Percentiles rank a stretch among this genome's conserved stretches.
Conservation (phyloP, 2,888 invertebrate genomes). For the Dolichopus griseipennis region DNA sequence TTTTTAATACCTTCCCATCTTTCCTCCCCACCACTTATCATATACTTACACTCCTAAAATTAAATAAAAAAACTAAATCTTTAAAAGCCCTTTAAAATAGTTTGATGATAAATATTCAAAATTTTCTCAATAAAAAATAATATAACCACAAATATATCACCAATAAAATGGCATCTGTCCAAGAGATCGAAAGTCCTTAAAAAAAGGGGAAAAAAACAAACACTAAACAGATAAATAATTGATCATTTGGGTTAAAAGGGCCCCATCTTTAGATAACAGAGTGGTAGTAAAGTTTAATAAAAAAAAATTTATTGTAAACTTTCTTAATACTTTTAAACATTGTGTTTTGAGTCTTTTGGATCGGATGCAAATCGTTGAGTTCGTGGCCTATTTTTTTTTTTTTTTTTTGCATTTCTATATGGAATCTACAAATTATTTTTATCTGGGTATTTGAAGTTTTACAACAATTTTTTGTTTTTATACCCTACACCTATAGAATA, state of each 20-base stretch:
- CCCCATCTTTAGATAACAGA: neutral
- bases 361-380: neutral
- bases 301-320: neutral
- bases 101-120: neutral
- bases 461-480: too few relatives aligned
- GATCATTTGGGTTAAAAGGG: neutral
- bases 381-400: neutral
- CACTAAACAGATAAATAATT: neutral
- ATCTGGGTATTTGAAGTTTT: neutral
- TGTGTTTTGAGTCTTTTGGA: neutral
- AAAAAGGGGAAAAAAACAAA: too few relatives aligned
- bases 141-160: neutral
- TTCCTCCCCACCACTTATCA: too few relatives aligned
- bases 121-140: neutral
- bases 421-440: neutral
- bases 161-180: neutral
- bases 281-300: neutral
- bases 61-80: too few relatives aligned
- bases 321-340: neutral
- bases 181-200: neutral
- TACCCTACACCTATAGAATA: too few relatives aligned
- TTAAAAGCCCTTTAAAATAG: neutral
- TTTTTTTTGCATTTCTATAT: too few relatives aligned
- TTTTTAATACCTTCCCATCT: neutral
- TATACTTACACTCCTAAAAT: too few relatives aligned